Conservation (phyloP, 2,797 vertebrate species). For the Darevskia mixta region DNA sequence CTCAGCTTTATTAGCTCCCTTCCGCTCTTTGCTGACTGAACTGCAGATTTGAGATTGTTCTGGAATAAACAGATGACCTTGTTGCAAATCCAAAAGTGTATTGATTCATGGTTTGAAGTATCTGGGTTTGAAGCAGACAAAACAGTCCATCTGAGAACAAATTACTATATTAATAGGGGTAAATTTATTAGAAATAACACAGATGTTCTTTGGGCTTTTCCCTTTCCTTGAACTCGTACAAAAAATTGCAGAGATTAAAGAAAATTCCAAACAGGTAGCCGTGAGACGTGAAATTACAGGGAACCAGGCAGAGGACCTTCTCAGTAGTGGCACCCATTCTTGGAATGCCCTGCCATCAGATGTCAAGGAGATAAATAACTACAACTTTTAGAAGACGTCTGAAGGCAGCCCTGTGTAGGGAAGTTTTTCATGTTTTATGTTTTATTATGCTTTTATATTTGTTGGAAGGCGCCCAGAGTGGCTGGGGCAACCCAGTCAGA, state of each 20-base stretch:
- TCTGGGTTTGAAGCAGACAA: constrained; percentile 25
- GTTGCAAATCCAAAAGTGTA: constrained; percentile 14
- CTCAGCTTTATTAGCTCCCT: constrained; percentile 10
- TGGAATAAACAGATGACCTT: constrained; percentile 22
- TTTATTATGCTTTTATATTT: too few species aligned
- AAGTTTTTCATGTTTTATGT: too few species aligned
- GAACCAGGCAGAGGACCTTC: too few species aligned
- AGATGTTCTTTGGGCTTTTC: constrained; percentile 24
- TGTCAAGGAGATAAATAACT: too few species aligned
- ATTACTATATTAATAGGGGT: constrained; percentile 29
- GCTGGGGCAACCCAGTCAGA: too few species aligned
- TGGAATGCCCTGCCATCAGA: too few species aligned
- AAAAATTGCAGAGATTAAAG: constrained; percentile 8
- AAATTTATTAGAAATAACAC: constrained; percentile 50
- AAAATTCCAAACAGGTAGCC: background rate
- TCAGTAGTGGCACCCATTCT: too few species aligned
- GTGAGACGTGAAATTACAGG: too few species aligned
- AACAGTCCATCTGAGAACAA: constrained; percentile 37
- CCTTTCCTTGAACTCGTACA: constrained; percentile 19
- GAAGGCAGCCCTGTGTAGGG: too few species aligned
- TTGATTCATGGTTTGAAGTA: constrained; percentile 13
- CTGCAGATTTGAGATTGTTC: constrained; percentile 9
- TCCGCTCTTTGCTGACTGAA: constrained; percentile 21
- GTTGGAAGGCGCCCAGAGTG: too few species aligned
- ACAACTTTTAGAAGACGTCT: too few species aligned